Percentiles rank a stretch among this genome's conserved stretches.
Conservation (phyloP, 2,113 vertebrate species). For the Erythrocebus patas region DNA sequence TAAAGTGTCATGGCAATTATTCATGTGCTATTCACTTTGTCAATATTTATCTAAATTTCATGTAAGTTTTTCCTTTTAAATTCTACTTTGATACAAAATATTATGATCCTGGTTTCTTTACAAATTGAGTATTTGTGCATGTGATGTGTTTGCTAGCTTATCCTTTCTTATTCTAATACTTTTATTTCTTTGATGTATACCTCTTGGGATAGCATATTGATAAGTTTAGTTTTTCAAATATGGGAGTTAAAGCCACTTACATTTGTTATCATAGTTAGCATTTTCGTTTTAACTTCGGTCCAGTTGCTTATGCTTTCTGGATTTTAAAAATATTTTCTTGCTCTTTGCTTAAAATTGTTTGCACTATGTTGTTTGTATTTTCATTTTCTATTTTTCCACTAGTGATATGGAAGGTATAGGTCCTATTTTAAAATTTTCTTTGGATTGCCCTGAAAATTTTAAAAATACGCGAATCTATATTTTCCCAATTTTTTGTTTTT, state of each 20-base stretch:
- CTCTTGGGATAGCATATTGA: background rate
- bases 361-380: background rate
- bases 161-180: background rate
- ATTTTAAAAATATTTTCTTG: background rate
- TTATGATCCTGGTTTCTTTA: constrained; percentile 1
- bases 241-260: background rate
- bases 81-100: background rate
- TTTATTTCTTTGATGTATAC: background rate
- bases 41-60: constrained; percentile 6
- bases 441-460: background rate
- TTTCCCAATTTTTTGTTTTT: background rate
- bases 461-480: background rate
- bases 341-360: background rate
- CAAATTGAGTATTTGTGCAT: background rate
- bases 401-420: background rate
- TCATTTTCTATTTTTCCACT: background rate
- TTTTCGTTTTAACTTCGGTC: background rate
- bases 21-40: background rate
- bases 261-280: background rate
- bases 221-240: constrained; percentile 17
- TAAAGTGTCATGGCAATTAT: background rate
- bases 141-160: background rate
- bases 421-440: constrained; percentile 22
- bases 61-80: background rate
- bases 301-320: background rate